Evolutionary conservation across 2,888 invertebrate species (phyloP), one percentile per base, ranked within the genome.

Genomic region (Eupithecia subumbrata): DNA sequence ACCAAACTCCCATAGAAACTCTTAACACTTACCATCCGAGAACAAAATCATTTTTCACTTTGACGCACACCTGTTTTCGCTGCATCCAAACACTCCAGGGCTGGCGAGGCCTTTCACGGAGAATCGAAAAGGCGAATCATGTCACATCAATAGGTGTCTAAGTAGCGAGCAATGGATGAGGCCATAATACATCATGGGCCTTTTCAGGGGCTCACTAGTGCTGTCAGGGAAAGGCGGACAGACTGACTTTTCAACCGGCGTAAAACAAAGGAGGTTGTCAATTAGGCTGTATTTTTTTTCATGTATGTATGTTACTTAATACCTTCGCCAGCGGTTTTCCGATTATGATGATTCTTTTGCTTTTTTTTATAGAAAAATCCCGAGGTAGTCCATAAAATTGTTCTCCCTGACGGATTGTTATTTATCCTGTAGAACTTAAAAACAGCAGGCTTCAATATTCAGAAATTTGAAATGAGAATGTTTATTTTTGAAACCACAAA

Each of bases 141-240:
- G 83, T 85, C 84, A 83, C 90, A 85, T 92, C 92, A 91, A 91
- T 90, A 84, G 89, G 79, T 82, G 80, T 80, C 82, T 83, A 83
- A 85, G 84, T 84, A 77, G 79, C 79, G 85, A 82, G 80, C 84
- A 81, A 82, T 81, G 82, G 81, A 83, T 82, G 81, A 82, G 78
- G 76, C 83, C 78, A 82, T 86, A 86, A 91, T 90, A 90, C 90
- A 91, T 91, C 90, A 88, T 85, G 78, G 75, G 76, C 80, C 80
- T 78, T 84, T 78, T 71, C 63, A 69, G 69, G 22, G 52, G 40
- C 68, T 14, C 40, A 7, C 8, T 75, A 73, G 75, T 30, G 75
- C 0, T 45, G 74, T 14, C 14, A 18, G n/a, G 69, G 52, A 74
- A 48, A 43, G 74, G 43, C 74, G 77, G 69, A 69, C 60, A 14